These are phyloP conservation scores for Pluvianellus socialis DNA, from an alignment of 2,113 vertebrate species.

Conservation along the genomic window DNA sequence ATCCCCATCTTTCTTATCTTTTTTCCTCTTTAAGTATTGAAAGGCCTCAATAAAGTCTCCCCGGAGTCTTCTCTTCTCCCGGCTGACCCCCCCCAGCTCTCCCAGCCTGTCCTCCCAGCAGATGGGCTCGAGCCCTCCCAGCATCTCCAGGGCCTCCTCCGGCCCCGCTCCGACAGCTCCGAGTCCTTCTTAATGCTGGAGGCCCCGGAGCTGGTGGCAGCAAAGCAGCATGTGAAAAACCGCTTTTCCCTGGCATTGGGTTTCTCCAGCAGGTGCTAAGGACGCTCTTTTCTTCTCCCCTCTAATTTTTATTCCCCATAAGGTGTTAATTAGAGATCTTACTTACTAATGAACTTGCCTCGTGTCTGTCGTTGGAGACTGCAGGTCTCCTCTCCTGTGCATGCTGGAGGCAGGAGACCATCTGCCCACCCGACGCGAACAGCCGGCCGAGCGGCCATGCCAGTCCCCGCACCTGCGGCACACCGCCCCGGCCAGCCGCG, in stretches of 20 bases:
- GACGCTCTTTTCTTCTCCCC: not conserved
- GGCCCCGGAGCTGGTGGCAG: too few relatives aligned
- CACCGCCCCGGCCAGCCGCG: too few relatives aligned
- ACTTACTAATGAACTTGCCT: not conserved
- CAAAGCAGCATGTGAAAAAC: not conserved
- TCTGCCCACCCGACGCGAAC: not conserved
- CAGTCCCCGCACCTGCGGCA: not conserved
- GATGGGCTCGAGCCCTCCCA: too few relatives aligned
- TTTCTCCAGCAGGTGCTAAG: not conserved
- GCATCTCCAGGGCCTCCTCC: too few relatives aligned
- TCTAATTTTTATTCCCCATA: not conserved
- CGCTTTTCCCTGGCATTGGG: not conserved
- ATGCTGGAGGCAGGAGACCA: not conserved
- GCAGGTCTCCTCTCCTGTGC: not conserved
- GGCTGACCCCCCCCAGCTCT: too few relatives aligned
- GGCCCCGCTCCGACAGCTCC: too few relatives aligned
- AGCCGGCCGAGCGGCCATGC: rapidly evolving
- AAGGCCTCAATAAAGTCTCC: too few relatives aligned
- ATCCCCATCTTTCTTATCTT: too few relatives aligned
- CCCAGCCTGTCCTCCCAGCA: too few relatives aligned
- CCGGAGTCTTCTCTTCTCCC: too few relatives aligned
- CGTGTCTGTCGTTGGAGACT: not conserved
- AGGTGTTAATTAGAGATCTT: not conserved
- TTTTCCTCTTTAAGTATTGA: too few relatives aligned
- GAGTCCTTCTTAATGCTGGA: too few relatives aligned